Evolutionary conservation across 1,140 invertebrate genomes (phyloP), one percentile per base, ranked within the genome.

Genomic region (Tetragonula clypearis): DNA sequence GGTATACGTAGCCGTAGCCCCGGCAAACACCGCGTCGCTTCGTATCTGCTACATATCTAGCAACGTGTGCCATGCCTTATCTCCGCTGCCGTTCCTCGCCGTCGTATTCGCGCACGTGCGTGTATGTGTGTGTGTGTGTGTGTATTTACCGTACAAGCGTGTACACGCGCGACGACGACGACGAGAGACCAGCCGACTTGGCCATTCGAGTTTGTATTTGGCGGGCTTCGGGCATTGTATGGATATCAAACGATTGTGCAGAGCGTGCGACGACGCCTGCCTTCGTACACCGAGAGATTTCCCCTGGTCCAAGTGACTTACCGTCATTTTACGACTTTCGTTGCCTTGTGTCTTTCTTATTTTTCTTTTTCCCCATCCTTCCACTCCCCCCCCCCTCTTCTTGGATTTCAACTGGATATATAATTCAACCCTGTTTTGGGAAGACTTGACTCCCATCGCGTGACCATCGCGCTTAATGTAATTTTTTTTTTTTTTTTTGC

Each of bases 61-160:
- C 91, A 92, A 92, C 91, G 91, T 92, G 91, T 92, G 91, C 88
- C 90, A 93, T 91, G 92, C 88, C 92, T 92, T 92, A 93, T 93
- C 92, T 92, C 72, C 85, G 89, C 86, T 87, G 85, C 89, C 83
- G 89, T 78, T 90, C 91, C 84, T 60, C 86, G 84, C 87, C 76
- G 88, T 88, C 82, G 79, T 65, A 60, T 74, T 49, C 55, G 82
- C 76, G 69, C 58, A 71, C 71, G 62, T 66, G 56, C 12, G 11
- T 35, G 35, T 4, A 4, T 35, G 35, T 35, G 3, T 4, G 35
- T 35, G 35, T 35, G 35, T 35, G 35, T 35, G 35, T 35, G 35
- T 35, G 35, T 35, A 35, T 35, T 35, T 35, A 35, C 35, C 35
- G 35, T 35, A 35, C 35, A 35, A 35, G 35, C 35, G 35, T 35